A percentile compares a stretch with the other conserved stretches of the same genome.
phyloP scores from a whole-genome alignment of 2,113 vertebrate species.

The Cynoglossus semilaevis region DNA sequence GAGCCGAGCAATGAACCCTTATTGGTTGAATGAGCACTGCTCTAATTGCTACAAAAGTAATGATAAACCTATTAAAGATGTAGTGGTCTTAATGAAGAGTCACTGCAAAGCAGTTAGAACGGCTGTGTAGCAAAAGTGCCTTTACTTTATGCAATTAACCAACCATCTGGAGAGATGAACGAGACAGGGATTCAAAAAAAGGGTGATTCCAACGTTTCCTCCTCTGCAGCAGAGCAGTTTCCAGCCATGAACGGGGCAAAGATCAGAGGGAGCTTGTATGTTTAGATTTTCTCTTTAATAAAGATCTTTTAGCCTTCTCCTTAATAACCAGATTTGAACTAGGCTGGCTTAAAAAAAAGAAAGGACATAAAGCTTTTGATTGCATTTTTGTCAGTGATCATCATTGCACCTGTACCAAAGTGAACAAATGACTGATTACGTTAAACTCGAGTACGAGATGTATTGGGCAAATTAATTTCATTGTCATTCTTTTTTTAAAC shows the following conservation, averaged over 20 bases:
- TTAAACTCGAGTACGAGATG: no score
- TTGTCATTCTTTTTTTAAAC: no score
- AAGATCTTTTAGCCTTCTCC: slow-evolving; percentile 66
- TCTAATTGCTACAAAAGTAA: slow-evolving; percentile 36
- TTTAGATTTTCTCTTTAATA: slow-evolving; percentile 48
- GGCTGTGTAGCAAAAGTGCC: slow-evolving; percentile 48
- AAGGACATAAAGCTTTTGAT: slow-evolving; percentile 47
- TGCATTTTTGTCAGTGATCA: slow-evolving; percentile 40
- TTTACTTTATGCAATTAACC: slow-evolving; percentile 71
- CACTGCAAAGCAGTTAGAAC: slow-evolving; percentile 42
- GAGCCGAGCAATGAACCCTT: neutral
- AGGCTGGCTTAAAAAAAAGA: no score
- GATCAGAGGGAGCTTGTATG: slow-evolving; percentile 43
- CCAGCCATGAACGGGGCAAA: slow-evolving; percentile 41
- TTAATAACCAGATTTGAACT: slow-evolving; percentile 56
- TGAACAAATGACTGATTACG: no score
- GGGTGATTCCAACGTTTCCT: slow-evolving; percentile 51
- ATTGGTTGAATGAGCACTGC: neutral
- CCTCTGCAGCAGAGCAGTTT: slow-evolving; percentile 39
- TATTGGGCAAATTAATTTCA: no score
- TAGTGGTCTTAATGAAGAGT: slow-evolving; percentile 42
- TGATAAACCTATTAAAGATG: slow-evolving; percentile 40
- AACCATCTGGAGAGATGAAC: slow-evolving; percentile 62
- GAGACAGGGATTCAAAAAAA: slow-evolving; percentile 44
- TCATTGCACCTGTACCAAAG: no score